Percentiles rank a stretch among this genome's conserved stretches.
Conservation (phyloP, 2,797 vertebrate species). For the Enoplosus armatus region DNA sequence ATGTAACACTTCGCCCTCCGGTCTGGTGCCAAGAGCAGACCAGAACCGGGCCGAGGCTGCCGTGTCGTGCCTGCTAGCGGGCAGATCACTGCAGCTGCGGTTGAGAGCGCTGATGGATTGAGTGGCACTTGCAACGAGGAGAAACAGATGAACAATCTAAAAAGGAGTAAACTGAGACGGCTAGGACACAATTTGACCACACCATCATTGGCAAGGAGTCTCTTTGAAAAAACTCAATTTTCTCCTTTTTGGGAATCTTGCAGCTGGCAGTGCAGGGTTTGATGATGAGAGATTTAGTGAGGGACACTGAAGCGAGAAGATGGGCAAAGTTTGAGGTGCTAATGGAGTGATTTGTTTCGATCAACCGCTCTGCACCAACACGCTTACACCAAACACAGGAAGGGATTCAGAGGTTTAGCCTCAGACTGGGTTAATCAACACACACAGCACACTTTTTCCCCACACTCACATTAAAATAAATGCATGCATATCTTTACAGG, state of each 20-base stretch:
- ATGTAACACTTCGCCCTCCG: slow-evolving; percentile 50
- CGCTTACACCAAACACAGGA: slow-evolving; percentile 37
- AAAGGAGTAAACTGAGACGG: slow-evolving; percentile 52
- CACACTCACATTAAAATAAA: slow-evolving; percentile 68
- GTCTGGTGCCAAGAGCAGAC: slow-evolving; percentile 32
- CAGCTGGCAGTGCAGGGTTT: slow-evolving; percentile 74
- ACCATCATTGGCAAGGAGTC: slow-evolving; percentile 51
- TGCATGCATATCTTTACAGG: slow-evolving; percentile 77
- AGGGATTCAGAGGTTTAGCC: slow-evolving; percentile 20
- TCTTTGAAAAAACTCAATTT: slow-evolving; percentile 22
- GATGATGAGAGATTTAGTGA: slow-evolving; percentile 23
- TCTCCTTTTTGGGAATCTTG: slow-evolving; percentile 40
- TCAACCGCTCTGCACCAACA: slow-evolving; percentile 54
- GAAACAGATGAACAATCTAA: slow-evolving; percentile 16
- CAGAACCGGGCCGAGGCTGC: slow-evolving; percentile 28
- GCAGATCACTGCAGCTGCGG: slow-evolving; percentile 15
- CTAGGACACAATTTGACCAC: slow-evolving; percentile 25
- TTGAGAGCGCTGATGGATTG: slow-evolving; percentile 44
- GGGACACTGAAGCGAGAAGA: slow-evolving; percentile 23
- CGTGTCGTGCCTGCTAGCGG: not conserved
- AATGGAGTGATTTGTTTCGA: slow-evolving; percentile 66
- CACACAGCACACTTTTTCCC: slow-evolving; percentile 30
- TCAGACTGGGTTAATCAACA: slow-evolving; percentile 48
- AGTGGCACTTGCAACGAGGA: slow-evolving; percentile 69
- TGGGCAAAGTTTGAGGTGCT: slow-evolving; percentile 45